Base-by-base conservation (phyloP, 1,140 invertebrate species). In the Argopecten irradians region DNA sequence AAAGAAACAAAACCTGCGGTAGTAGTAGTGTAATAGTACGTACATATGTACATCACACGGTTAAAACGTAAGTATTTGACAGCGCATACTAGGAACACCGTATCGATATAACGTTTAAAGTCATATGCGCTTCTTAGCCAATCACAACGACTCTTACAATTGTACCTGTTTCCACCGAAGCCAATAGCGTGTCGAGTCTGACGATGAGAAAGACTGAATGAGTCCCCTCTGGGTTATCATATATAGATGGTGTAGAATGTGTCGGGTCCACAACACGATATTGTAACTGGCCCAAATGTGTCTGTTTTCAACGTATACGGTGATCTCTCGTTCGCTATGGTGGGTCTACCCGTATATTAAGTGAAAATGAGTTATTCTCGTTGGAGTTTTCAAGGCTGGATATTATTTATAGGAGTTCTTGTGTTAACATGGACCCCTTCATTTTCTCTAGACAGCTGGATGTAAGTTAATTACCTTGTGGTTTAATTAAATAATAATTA, bases 301-400 rank as follows among this genome's bases (percentile, higher is more conserved):
- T 71, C 55, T 71, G 55, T 71, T 71, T 71, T 71, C 55, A 71
- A 28, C 55, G 55, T 71, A 28, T 71, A 71, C 55, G 55, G 55
- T 28, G n/a, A 28, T 28, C 55, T 5, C 28, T 71, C 55, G 55
- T 28, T 71, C 55, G 55, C 55, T 71, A 71, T 71, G 55, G 55
- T 71, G 55, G 55, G 5, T n/a, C 55, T 71, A 71, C 55, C 55
- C 28, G 55, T 71, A 71, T n/a, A 28, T 71, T 71, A 71, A 71
- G 55, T 71, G 55, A 71, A 71, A 71, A 71, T 71, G 55, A 71
- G 55, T 22, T 16, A 28, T 46, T 46, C 43, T 84, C 34, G 41
- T 36, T 87, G 82, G 41, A 86, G 43, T 86, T 84, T 46, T 82
- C 82, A 87, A 46, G 28, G n/a, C 46, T 87, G 86, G 86, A 87